Conservation (phyloP, 2,888 invertebrate species). For the Seira musarum region DNA sequence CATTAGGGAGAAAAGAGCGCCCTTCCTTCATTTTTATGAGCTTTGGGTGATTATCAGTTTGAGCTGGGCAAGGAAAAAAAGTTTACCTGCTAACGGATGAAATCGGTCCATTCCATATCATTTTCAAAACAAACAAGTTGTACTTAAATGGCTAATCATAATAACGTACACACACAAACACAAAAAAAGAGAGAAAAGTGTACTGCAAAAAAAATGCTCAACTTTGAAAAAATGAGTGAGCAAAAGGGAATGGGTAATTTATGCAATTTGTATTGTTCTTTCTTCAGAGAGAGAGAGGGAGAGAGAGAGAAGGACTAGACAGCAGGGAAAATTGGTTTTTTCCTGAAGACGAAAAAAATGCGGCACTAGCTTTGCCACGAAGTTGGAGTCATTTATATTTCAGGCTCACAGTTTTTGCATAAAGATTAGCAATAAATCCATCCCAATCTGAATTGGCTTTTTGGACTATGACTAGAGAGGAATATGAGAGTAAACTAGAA, state of each 20-base stretch:
- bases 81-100: background rate
- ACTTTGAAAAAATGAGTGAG: background rate
- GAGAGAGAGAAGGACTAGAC: background rate
- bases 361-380: background rate
- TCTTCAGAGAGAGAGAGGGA: background rate
- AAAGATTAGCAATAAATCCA: slow-evolving; percentile 50
- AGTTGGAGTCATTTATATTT: slow-evolving; percentile 21
- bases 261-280: slow-evolving; percentile 42
- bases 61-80: background rate
- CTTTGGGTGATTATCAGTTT: background rate
- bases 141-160: too few relatives aligned
- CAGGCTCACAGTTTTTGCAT: slow-evolving; percentile 32
- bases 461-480: too few relatives aligned
- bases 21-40: slow-evolving; percentile 34
- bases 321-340: slow-evolving; percentile 31
- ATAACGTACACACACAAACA: background rate
- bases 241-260: slow-evolving; percentile 28
- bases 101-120: background rate
- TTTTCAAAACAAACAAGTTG: slow-evolving; percentile 8
- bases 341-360: slow-evolving; percentile 15
- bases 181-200: background rate
- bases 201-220: slow-evolving; percentile 1
- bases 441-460: slow-evolving; percentile 31
- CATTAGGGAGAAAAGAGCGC: slow-evolving; percentile 17
- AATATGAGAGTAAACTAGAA: too few relatives aligned